phyloP scores from a whole-genome alignment of 2,113 vertebrate species.

The Ochotona curzoniae region DNA sequence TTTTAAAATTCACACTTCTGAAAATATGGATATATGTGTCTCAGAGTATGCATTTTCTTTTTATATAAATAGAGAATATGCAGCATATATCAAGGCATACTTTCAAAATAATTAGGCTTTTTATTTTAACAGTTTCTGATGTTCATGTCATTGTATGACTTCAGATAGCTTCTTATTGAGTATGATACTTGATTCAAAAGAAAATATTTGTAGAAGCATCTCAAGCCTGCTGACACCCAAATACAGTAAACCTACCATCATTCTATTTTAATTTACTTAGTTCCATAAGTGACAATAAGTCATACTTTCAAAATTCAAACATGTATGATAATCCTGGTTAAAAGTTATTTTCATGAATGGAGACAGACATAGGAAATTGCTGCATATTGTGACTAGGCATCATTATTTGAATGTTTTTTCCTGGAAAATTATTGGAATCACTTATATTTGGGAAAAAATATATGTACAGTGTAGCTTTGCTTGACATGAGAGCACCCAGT shows the following conservation, averaged over 20 bases:
- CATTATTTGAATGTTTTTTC: background rate
- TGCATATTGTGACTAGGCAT: background rate
- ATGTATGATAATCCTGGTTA: background rate
- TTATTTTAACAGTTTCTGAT: background rate
- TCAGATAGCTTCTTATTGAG: background rate
- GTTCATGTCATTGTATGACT: conserved; percentile 1
- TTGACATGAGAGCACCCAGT: background rate
- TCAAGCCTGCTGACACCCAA: conserved; percentile 25
- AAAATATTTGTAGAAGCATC: conserved; percentile 35
- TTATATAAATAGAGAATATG: background rate
- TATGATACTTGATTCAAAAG: background rate
- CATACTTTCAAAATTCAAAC: conserved; percentile 44
- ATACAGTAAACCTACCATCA: background rate
- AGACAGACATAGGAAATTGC: background rate
- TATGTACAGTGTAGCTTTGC: background rate
- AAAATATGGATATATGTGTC: background rate
- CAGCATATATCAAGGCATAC: background rate
- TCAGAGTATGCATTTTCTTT: background rate
- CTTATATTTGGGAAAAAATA: background rate
- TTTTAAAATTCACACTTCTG: background rate
- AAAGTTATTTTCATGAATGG: background rate
- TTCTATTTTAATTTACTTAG: conserved; percentile 26
- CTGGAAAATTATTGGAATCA: background rate
- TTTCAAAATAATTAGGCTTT: conserved; percentile 3
- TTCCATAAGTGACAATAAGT: conserved; percentile 29